A percentile compares a stretch with the other conserved stretches of the same genome.
Evolutionary conservation across 2,113 vertebrate genomes (phyloP).

Genomic region (Calypte anna): DNA sequence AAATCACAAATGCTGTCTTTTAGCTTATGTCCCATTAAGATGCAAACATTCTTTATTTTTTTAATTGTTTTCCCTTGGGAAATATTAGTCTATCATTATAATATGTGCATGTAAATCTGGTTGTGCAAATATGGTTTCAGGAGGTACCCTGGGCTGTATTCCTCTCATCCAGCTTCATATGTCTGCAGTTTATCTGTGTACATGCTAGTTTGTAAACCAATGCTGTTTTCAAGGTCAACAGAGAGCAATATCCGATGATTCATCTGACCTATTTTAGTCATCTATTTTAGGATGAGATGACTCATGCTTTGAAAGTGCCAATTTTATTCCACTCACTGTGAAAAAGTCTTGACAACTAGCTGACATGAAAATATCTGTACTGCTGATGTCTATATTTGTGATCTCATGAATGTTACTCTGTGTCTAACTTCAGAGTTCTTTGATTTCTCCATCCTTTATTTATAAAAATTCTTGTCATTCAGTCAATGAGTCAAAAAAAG

Average conservation of each 20-base stretch:
- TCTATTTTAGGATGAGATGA: constrained; percentile 63
- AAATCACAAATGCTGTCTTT: neutral
- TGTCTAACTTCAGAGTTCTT: constrained; percentile 36
- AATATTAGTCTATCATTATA: neutral
- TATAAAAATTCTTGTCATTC: constrained; percentile 35
- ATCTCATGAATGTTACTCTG: constrained; percentile 35
- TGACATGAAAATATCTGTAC: constrained; percentile 66
- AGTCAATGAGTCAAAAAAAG: constrained; percentile 33
- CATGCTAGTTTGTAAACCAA: neutral
- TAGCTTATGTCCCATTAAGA: neutral
- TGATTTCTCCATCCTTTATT: constrained; percentile 43
- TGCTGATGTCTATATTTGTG: constrained; percentile 58
- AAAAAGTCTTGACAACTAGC: constrained; percentile 60
- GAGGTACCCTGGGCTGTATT: neutral
- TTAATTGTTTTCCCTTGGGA: neutral
- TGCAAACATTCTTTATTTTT: neutral
- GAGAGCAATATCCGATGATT: constrained; percentile 54
- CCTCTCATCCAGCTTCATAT: neutral
- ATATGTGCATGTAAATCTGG: neutral
- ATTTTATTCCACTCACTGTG: constrained; percentile 57
- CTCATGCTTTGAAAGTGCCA: constrained; percentile 58
- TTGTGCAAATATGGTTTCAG: neutral
- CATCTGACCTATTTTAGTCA: constrained; percentile 70
- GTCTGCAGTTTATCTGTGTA: neutral
- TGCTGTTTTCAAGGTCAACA: constrained; percentile 51